Base-by-base conservation (phyloP, 2,113 vertebrate species). In the Ictalurus punctatus region DNA sequence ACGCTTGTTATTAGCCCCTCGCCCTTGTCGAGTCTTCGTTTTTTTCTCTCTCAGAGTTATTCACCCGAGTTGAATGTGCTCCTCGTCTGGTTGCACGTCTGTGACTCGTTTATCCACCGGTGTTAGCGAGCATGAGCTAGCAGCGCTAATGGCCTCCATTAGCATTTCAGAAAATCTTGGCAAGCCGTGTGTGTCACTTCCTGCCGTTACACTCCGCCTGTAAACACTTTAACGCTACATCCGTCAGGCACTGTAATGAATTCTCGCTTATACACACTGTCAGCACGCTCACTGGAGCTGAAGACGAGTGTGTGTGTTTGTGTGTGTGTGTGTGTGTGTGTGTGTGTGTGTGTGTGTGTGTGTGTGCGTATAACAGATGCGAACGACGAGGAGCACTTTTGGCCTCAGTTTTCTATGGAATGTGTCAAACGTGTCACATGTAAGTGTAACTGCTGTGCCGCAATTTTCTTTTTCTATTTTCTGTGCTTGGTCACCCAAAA, bases 171-270 rank as follows among this genome's bases (percentile, higher is more conserved):
- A 89, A 91, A 90, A 40, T 74, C 85, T 34, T 13, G 54, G 54
- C 69, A 54, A 58, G n/a, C 37, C 7, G 84, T 67, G 81, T 85
- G 88, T 91, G 88, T 89, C 88, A 90, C 83, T 65, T 85, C 67
- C 86, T 85, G 86, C 85, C 76, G 71, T 73, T 79, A 90, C 86
- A 85, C 90, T 90, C 90, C 54, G 85, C 86, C 90, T 86, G 90
- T 91, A 91, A 91, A 89, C 90, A 80, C 85, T 90, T 90, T 88
- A 90, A 91, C 84, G 88, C 86, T 87, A 91, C 90, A 90, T 88
- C 89, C 90, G 83, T 91, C 90, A 90, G 81, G 54, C 84, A 65
- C 83, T 59, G 71, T 88, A 91, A 91, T 91, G 90, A 90, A 91
- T 91, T 91, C 86, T 90, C 27, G 74, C 86, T 91, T 90, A 86